Evolutionary conservation across 2,797 vertebrate genomes (phyloP), one percentile per base, ranked within the genome.

Genomic region (Poecile montanus): DNA sequence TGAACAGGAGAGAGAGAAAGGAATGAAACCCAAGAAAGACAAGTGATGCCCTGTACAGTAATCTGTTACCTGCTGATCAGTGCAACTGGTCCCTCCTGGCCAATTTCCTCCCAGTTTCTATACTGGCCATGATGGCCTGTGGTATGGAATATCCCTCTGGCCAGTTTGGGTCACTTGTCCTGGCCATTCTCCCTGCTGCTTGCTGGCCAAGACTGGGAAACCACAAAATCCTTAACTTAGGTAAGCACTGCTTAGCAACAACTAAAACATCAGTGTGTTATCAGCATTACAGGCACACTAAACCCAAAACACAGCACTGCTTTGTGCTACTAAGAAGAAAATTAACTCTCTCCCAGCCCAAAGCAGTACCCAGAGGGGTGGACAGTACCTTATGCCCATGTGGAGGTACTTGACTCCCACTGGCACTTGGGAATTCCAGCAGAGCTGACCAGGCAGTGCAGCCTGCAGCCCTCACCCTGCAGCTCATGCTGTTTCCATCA

Each of bases 371-470:
- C 48, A 80, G 63, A 62, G 22, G 25, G 13, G 25, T 22, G 17
- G 48, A 7, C 6, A 42, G 51, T 4, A 29, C 14, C 23, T 61
- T 12, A 1, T 8, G 45, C 4, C 54, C 29, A 3, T 1, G 7
- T 9, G 61, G 32, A 57, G 30, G 30, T 5, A 6, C 29, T 2
- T 4, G 25, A 40, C 9, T 68, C 22, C 50, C 45, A 40, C 22
- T 6, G 36, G 53, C 56, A 15, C 44, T 42, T 26, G 58, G 90
- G 36, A 60, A 68, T 23, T 32, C 54, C 90, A 77, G n/a, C 5
- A 2, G 45, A 60, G 85, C 30, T 57, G 16, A 10, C 0, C 0
- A 34, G 0, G 44, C 61, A 61, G 0, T 3, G 25, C 42, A 54
- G 48, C 63, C 78, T 20, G 44, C 76, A 74, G 19, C 47, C n/a